Base-by-base conservation (phyloP, 1,140 invertebrate genomes). In the Lethocerus indicus region DNA sequence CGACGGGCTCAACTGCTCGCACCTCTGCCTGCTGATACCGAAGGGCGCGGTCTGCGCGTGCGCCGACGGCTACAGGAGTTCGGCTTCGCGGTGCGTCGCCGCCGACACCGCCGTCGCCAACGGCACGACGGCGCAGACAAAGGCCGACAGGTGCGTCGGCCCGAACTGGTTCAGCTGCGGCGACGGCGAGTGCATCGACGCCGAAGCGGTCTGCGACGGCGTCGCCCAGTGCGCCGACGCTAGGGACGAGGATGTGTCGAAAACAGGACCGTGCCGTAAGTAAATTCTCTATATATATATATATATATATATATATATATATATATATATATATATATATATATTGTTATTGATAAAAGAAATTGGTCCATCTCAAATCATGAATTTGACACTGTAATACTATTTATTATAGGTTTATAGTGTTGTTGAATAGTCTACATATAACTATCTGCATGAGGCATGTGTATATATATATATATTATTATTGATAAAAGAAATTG, bases 11-110 rank as follows among this genome's bases (percentile, higher is more conserved):
- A 42, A 14, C 3, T 52, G 51, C 46, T 14, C 45, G 3, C 45
- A 52, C 24, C 60, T 82, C 23, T 80, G 78, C 61, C 62, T 81
- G 20, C 57, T 67, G 1, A 64, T 60, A 47, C 71, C 70, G 2
- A 53, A 58, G 14, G 64, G 64, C 3, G 54, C 60, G 9, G 60
- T 65, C 0, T 81, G 79, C 63, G 63, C 61, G 9, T 80, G 76
- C 60, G 60, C 64, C 20, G 69, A 72, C 53, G 76, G 75, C 14
- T 48, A 32, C 27, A 3, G 14, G 18, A 39, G 36, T 2, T 16
- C 16, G 13, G 20, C 14, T 7, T 21, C 13, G 28, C 16, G 35
- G 47, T 36, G 27, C 26, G 35, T 29, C 20, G 14, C 20, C 12
- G 18, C 14, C 16, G 21, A 44, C 24, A 16, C 23, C 6, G n/a